A percentile compares a stretch with the other conserved stretches of the same genome.
Conservation (phyloP, 2,888 invertebrate species). For the Drosophila borborema region DNA sequence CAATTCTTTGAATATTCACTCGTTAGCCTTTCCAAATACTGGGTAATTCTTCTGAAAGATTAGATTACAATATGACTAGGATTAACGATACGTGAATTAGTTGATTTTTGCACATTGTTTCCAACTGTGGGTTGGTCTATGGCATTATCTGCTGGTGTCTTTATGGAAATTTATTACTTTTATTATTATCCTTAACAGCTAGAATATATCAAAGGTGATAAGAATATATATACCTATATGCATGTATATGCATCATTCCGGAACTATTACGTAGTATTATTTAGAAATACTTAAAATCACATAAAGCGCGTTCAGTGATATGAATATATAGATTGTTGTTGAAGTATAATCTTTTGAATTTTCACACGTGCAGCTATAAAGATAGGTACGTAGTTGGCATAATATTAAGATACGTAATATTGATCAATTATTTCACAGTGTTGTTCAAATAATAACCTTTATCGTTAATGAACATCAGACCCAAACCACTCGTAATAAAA, state of each 20-base stretch:
- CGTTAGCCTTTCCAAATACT: not conserved
- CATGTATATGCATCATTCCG: not conserved
- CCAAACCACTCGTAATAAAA: too few species aligned
- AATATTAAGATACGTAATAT: too few species aligned
- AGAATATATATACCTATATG: not conserved
- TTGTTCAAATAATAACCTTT: too few species aligned
- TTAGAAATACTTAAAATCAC: not conserved
- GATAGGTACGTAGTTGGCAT: too few species aligned
- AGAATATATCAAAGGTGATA: conserved; percentile 40
- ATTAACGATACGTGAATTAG: not conserved
- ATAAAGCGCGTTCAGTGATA: not conserved
- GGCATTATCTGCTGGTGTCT: not conserved
- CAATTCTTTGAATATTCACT: not conserved
- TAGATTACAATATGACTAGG: conserved; percentile 22
- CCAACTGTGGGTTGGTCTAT: conserved; percentile 3
- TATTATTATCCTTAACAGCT: not conserved
- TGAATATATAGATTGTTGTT: too few species aligned
- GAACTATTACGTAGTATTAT: conserved; percentile 1
- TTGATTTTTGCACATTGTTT: not conserved
- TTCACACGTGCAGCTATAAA: too few species aligned
- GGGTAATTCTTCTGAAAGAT: conserved; percentile 21
- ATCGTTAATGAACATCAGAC: too few species aligned
- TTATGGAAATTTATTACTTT: conserved; percentile 3
- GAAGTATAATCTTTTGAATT: too few species aligned
- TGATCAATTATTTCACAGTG: too few species aligned